Percentiles rank a stretch among this genome's conserved stretches.
phyloP scores from a whole-genome alignment of 2,113 vertebrate species.

The Dipodomys merriami region DNA sequence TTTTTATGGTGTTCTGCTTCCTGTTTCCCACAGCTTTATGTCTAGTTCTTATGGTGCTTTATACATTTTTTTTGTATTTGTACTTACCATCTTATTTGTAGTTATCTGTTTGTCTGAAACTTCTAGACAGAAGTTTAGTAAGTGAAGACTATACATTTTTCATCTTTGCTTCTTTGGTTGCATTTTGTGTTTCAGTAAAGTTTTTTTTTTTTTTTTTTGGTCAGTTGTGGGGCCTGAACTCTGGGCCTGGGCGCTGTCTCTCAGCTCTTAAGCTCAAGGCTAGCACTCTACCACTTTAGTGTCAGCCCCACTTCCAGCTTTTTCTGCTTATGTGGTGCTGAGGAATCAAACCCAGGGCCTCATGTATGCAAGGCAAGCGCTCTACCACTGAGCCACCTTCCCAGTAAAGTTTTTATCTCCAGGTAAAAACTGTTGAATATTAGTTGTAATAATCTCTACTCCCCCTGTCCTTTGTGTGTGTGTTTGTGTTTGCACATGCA shows the following conservation, averaged over 20 bases:
- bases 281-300: no score
- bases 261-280: no score
- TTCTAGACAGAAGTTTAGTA: neutral
- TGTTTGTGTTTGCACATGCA: no score
- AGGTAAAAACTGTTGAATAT: conserved; percentile 46
- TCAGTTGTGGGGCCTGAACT: no score
- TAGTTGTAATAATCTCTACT: neutral
- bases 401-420: neutral
- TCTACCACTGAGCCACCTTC: no score
- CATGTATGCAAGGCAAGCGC: no score
- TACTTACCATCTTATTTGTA: neutral
- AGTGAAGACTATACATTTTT: conserved; percentile 32
- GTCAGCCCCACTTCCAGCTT: no score
- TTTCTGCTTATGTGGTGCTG: no score
- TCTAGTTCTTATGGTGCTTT: conserved; percentile 1
- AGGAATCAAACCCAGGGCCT: no score
- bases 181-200: conserved; percentile 26
- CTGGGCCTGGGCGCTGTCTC: no score
- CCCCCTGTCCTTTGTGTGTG: no score
- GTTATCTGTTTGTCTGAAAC: conserved; percentile 23
- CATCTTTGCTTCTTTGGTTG: conserved; percentile 17
- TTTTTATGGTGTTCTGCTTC: conserved; percentile 35
- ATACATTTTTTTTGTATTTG: neutral
- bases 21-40: neutral
- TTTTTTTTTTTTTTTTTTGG: no score